These are phyloP conservation scores for Gerris lacustris DNA, from an alignment of 2,888 invertebrate species.

Conservation along the genomic window DNA sequence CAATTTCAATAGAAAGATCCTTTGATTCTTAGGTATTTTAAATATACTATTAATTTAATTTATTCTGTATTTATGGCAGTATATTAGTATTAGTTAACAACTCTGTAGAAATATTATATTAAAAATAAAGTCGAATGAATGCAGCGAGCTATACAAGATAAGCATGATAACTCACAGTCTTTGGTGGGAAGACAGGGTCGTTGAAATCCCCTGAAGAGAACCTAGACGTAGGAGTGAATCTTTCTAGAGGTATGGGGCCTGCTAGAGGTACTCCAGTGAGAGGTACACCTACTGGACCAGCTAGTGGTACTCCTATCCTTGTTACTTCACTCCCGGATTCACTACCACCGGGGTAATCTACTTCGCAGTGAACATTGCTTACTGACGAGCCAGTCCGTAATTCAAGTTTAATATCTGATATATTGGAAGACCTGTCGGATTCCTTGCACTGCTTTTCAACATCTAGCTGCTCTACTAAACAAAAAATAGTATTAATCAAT, in stretches of 20 bases:
- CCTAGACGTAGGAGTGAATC: conserved; percentile 41
- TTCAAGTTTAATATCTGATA: conserved; percentile 82
- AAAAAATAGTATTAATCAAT: conserved; percentile 24
- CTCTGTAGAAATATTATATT: too few species aligned
- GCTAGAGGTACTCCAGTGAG: conserved; percentile 66
- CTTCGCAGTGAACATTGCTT: conserved; percentile 46
- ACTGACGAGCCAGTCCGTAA: conserved; percentile 69
- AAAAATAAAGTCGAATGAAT: too few species aligned
- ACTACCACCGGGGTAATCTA: conserved; percentile 46
- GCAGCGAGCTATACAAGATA: conserved; percentile 22
- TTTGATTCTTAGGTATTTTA: too few species aligned
- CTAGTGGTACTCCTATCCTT: conserved; percentile 56
- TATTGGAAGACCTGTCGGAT: conserved; percentile 81
- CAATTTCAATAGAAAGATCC: too few species aligned
- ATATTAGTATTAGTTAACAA: too few species aligned
- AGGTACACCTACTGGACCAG: conserved; percentile 47
- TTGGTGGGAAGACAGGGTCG: conserved; percentile 65
- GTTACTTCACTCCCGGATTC: conserved; percentile 47
- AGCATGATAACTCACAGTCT: conserved; percentile 37
- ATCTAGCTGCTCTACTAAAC: conserved; percentile 41
- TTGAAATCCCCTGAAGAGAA: conserved; percentile 64
- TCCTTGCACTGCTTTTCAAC: conserved; percentile 47
- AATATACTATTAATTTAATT: too few species aligned
- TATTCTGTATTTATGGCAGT: too few species aligned
- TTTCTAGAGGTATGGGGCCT: conserved; percentile 53